Conservation (phyloP, 2,113 vertebrate genomes). For the Anolis sagrei region DNA sequence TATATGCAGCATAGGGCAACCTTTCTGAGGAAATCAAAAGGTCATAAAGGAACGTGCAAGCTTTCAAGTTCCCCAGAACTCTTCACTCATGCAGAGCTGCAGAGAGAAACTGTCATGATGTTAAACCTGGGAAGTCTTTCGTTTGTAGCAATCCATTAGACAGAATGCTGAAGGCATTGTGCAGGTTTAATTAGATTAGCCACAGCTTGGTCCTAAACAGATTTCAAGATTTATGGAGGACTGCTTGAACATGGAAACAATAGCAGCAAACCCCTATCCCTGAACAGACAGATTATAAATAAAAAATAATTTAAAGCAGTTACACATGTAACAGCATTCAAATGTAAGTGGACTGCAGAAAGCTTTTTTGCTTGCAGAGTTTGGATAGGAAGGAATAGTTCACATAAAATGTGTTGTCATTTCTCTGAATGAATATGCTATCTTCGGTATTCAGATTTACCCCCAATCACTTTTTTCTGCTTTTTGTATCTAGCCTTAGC, state of each 20-base stretch:
- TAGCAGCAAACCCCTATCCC: background rate
- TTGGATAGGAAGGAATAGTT: background rate
- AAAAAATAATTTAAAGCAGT: too few relatives aligned
- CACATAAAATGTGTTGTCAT: background rate
- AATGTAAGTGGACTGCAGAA: background rate
- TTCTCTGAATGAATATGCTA: background rate
- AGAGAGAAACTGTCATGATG: background rate
- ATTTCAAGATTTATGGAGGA: background rate
- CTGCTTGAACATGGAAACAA: background rate
- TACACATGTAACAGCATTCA: too few relatives aligned
- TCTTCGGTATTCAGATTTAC: background rate
- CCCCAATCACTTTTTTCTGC: background rate
- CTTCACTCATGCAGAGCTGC: background rate
- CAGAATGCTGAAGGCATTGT: background rate
- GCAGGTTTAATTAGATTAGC: slow-evolving; percentile 4
- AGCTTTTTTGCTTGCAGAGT: background rate
- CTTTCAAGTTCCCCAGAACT: background rate
- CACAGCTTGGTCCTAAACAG: background rate
- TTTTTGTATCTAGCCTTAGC: background rate
- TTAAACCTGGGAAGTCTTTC: background rate
- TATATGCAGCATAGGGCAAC: background rate
- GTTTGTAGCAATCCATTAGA: background rate
- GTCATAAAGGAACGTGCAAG: background rate
- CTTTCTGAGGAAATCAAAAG: background rate
- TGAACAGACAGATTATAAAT: background rate